Evolutionary conservation across 2,113 vertebrate genomes (phyloP).

Genomic region (Rhabdomys dilectus): DNA sequence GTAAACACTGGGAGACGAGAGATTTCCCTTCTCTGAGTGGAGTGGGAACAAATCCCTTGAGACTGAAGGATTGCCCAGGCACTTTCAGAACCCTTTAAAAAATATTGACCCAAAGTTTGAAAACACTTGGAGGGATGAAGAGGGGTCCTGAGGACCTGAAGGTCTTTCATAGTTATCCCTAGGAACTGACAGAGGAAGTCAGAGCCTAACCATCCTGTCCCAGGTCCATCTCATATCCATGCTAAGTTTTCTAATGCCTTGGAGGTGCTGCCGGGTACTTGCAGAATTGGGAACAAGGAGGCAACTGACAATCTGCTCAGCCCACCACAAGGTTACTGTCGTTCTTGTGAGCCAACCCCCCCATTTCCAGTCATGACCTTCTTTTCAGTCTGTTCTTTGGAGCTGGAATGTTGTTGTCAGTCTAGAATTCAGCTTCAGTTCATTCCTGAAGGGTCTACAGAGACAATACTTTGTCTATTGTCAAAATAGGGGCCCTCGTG

Average conservation of each 20-base stretch:
- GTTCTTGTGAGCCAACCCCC: background rate
- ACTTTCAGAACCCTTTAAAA: accelerated
- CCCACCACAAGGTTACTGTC: accelerated
- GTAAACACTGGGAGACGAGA: background rate
- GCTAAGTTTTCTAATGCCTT: accelerated
- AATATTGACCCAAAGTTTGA: background rate
- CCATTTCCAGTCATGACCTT: accelerated
- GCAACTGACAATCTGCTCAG: accelerated
- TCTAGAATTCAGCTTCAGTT: accelerated
- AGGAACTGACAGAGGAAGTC: background rate
- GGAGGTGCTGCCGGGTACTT: background rate
- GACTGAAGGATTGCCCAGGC: background rate
- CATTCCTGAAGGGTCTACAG: background rate
- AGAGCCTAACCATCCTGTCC: too few species aligned
- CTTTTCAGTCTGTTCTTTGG: background rate
- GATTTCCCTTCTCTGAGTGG: accelerated
- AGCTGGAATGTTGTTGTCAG: accelerated
- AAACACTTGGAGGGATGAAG: accelerated
- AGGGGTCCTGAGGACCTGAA: background rate
- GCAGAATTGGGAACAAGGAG: accelerated
- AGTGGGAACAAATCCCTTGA: accelerated
- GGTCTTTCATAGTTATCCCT: accelerated
- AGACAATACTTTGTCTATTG: background rate
- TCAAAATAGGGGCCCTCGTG: accelerated
- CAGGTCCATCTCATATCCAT: accelerated